These are phyloP conservation scores for Dryas iulia DNA, from an alignment of 1,140 invertebrate genomes.

Conservation along the genomic window DNA sequence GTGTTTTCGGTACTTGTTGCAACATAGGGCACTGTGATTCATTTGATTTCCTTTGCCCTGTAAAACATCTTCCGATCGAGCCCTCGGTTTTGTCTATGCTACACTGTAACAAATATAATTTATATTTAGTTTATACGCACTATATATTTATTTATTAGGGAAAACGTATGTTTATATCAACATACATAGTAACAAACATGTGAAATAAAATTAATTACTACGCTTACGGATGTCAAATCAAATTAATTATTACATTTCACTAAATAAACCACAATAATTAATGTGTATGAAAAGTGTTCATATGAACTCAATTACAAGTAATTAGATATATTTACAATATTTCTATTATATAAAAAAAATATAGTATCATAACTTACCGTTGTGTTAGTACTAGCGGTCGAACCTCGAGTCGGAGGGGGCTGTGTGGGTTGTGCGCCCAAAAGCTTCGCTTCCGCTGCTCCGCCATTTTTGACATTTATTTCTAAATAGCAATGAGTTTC, in stretches of 20 bases:
- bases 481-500: conserved; percentile 88
- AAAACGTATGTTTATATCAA: too few species aligned
- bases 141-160: neutral
- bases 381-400: conserved; percentile 83
- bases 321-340: neutral
- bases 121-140: neutral
- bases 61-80: conserved; percentile 82
- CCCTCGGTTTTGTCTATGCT: conserved; percentile 81
- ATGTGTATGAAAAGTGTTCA: neutral
- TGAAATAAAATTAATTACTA: neutral
- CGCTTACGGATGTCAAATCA: neutral
- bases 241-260: neutral
- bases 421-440: conserved; percentile 72
- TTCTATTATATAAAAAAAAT: conserved; percentile 5
- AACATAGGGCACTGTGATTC: conserved; percentile 89
- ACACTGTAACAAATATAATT: conserved; percentile 82
- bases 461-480: conserved; percentile 86
- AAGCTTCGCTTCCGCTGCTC: conserved; percentile 82
- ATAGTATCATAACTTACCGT: conserved; percentile 83
- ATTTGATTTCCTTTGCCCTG: conserved; percentile 84
- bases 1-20: conserved; percentile 67
- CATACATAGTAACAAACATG: too few species aligned
- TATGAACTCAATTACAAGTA: neutral
- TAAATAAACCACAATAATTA: neutral
- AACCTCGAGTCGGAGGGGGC: conserved; percentile 73